phyloP scores from a whole-genome alignment of 30 jellyfish, hydroid and myxozoan species.

The Clytia hemisphaerica region DNA sequence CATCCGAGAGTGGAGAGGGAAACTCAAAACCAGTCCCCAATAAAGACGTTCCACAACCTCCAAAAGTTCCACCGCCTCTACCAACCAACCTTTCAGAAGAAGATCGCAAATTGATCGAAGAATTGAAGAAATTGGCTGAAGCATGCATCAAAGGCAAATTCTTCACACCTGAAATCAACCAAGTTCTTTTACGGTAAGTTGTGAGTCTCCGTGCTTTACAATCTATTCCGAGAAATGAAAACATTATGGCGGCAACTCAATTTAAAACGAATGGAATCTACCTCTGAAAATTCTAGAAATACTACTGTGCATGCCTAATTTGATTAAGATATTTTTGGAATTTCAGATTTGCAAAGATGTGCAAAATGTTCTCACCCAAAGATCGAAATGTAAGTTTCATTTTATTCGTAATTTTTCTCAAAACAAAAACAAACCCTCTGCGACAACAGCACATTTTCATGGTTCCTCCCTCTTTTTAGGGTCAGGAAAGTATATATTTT shows the following conservation, averaged over 20 bases:
- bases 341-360: constrained; percentile 73
- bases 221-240: too few species aligned
- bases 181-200: constrained; percentile 68
- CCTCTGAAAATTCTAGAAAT: too few species aligned
- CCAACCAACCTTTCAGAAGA: constrained; percentile 65
- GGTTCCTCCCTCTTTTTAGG: background rate
- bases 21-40: constrained; percentile 21
- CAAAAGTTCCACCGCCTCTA: constrained; percentile 30
- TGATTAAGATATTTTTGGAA: too few species aligned
- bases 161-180: constrained; percentile 64
- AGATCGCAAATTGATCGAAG: constrained; percentile 39
- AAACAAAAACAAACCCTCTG: too few species aligned
- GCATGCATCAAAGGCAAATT: constrained; percentile 64
- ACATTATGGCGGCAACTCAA: too few species aligned
- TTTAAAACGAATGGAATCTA: too few species aligned
- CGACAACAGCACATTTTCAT: too few species aligned
- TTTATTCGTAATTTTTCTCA: too few species aligned
- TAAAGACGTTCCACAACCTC: constrained; percentile 55
- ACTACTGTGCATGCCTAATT: too few species aligned
- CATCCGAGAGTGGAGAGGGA: background rate
- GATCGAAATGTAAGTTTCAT: constrained; percentile 70
- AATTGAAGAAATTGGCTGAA: constrained; percentile 73
- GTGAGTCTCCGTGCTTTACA: too few species aligned
- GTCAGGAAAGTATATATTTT: background rate
- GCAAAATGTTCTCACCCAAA: constrained; percentile 64